A percentile compares a stretch with the other conserved stretches of the same genome.
phyloP scores from a whole-genome alignment of 2,888 invertebrate species.

The Imbricaverruca yamaguchii region DNA sequence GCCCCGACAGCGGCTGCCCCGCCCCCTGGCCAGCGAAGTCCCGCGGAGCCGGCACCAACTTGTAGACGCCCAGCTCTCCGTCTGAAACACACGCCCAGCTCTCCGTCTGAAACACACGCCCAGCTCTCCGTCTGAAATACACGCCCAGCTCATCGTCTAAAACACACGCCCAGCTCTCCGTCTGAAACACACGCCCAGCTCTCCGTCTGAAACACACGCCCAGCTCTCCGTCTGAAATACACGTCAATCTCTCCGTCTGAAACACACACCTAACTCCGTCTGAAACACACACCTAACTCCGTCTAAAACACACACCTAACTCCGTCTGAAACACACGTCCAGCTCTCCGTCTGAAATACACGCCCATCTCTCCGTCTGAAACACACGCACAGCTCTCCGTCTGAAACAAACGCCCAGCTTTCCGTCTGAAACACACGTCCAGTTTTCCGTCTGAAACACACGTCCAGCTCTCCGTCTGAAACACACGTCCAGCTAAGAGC shows the following conservation, averaged over 20 bases:
- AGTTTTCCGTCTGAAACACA: not conserved
- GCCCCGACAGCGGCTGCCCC: not conserved
- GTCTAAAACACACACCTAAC: too few relatives aligned
- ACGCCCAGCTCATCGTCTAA: not conserved
- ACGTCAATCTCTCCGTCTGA: not conserved
- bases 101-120: not conserved
- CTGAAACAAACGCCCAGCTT: not conserved
- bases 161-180: not conserved
- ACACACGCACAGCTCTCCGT: not conserved
- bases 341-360: conserved; percentile 1
- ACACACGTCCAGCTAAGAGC: too few relatives aligned
- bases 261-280: not conserved
- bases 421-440: not conserved
- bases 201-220: not conserved
- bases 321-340: not conserved
- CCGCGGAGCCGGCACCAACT: conserved; percentile 3
- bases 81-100: not conserved
- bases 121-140: conserved; percentile 2
- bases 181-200: not conserved
- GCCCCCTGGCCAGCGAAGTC: not conserved
- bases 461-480: not conserved
- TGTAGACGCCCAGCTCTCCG: conserved; percentile 4
- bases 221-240: conserved; percentile 5
- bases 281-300: not conserved
- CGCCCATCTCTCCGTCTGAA: not conserved